Conservation (phyloP, 1,140 invertebrate species). For the Drosophila pallidifrons region DNA sequence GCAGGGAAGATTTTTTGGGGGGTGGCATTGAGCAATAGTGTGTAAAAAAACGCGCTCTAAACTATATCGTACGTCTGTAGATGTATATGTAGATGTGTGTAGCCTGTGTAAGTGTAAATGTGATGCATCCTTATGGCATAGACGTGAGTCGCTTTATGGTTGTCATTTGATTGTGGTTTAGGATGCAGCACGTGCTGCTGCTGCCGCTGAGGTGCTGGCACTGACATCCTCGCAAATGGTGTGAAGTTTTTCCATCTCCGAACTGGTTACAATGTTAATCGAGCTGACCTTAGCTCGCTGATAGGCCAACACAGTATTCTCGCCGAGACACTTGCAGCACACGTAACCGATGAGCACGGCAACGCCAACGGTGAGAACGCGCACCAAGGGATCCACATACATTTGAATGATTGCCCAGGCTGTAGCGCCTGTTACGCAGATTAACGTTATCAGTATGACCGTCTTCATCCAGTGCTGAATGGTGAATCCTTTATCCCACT, state of each 20-base stretch:
- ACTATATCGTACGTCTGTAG: constrained; percentile 43
- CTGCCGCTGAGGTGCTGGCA: constrained; percentile 64
- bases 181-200: constrained; percentile 53
- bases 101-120: constrained; percentile 1
- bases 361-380: constrained; percentile 92
- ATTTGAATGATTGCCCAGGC: constrained; percentile 94
- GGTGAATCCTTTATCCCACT: constrained; percentile 93
- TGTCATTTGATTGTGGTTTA: constrained; percentile 27
- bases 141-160: background rate
- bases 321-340: constrained; percentile 92
- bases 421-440: constrained; percentile 90
- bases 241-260: constrained; percentile 81
- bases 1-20: constrained; percentile 36
- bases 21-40: constrained; percentile 69
- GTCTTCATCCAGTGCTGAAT: constrained; percentile 91
- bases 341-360: constrained; percentile 93
- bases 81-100: background rate
- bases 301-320: constrained; percentile 94
- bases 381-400: constrained; percentile 91
- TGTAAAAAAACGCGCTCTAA: constrained; percentile 67
- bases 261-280: constrained; percentile 89
- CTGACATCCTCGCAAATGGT: constrained; percentile 83
- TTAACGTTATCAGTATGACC: constrained; percentile 89
- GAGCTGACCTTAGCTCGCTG: constrained; percentile 95
- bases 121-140: constrained; percentile 39